phyloP scores from a whole-genome alignment of 2,888 invertebrate species.

The Steinernema hermaphroditum region DNA sequence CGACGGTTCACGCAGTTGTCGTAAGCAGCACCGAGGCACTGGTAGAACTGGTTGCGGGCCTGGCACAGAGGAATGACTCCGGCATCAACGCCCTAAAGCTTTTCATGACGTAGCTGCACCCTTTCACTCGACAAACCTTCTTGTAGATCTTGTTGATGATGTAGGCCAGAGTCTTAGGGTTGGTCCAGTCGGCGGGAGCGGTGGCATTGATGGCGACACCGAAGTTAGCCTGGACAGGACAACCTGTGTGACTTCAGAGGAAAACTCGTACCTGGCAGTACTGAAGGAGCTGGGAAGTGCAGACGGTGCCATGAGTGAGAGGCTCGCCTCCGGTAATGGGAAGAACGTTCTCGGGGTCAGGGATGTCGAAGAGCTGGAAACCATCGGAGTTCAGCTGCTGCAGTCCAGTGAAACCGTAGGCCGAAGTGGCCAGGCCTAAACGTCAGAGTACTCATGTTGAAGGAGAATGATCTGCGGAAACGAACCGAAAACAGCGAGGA shows the following conservation, averaged over 20 bases:
- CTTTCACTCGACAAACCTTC: not conserved
- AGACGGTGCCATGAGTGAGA: not conserved
- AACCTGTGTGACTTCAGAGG: too few species aligned
- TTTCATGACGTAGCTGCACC: too few species aligned
- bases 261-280: conserved; percentile 4
- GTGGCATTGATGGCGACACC: not conserved
- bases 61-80: not conserved
- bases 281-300: not conserved
- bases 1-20: not conserved
- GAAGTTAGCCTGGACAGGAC: not conserved
- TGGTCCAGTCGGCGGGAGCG: not conserved
- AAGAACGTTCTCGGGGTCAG: not conserved
- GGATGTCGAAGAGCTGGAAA: not conserved
- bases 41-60: not conserved
- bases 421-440: not conserved
- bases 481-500: conserved; percentile 3
- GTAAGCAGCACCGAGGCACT: not conserved
- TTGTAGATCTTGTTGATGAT: not conserved
- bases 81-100: not conserved
- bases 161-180: not conserved
- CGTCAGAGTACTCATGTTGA: not conserved
- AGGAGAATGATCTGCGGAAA: not conserved
- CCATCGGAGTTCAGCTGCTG: not conserved
- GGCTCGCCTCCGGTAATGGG: not conserved
- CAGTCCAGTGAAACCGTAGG: not conserved